A percentile compares a stretch with the other conserved stretches of the same genome.
These are phyloP conservation scores for Athalia circularis DNA, from an alignment of 2,888 invertebrate genomes.

Conservation along the genomic window DNA sequence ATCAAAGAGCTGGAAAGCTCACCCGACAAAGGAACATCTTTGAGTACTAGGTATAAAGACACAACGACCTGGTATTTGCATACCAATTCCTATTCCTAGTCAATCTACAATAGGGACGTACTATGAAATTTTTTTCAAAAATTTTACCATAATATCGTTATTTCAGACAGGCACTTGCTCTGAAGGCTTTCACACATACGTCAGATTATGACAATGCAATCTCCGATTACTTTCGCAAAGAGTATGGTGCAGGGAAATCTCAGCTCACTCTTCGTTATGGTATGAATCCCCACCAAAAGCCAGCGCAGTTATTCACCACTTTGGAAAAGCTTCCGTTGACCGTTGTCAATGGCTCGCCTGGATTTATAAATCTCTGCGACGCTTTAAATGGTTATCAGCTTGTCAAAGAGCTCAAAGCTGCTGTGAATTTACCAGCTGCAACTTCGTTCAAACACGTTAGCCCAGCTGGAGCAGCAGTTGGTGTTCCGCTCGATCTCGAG, in stretches of 20 bases:
- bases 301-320: slow-evolving; percentile 93
- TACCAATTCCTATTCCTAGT: background rate
- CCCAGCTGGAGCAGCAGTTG: slow-evolving; percentile 97
- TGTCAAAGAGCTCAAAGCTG: slow-evolving; percentile 89
- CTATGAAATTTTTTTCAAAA: background rate
- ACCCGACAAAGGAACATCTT: slow-evolving; percentile 81
- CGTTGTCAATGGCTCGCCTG: slow-evolving; percentile 95
- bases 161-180: slow-evolving; percentile 83
- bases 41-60: slow-evolving; percentile 80
- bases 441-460: slow-evolving; percentile 99
- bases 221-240: slow-evolving; percentile 94
- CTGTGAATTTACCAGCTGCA: slow-evolving; percentile 91
- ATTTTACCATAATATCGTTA: slow-evolving; percentile 21
- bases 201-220: slow-evolving; percentile 96
- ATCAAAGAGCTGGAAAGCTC: slow-evolving; percentile 82
- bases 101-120: background rate
- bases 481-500: slow-evolving; percentile 83
- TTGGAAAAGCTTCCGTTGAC: slow-evolving; percentile 87
- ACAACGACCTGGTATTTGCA: background rate
- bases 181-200: slow-evolving; percentile 98
- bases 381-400: slow-evolving; percentile 98
- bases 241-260: slow-evolving; percentile 86
- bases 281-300: slow-evolving; percentile 99
- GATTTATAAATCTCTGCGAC: slow-evolving; percentile 98
- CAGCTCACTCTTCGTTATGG: slow-evolving; percentile 94